Evolutionary conservation across 35 echinoderm and acorn worm species (phyloP).

Genomic region (Eucidaris tribuloides): DNA sequence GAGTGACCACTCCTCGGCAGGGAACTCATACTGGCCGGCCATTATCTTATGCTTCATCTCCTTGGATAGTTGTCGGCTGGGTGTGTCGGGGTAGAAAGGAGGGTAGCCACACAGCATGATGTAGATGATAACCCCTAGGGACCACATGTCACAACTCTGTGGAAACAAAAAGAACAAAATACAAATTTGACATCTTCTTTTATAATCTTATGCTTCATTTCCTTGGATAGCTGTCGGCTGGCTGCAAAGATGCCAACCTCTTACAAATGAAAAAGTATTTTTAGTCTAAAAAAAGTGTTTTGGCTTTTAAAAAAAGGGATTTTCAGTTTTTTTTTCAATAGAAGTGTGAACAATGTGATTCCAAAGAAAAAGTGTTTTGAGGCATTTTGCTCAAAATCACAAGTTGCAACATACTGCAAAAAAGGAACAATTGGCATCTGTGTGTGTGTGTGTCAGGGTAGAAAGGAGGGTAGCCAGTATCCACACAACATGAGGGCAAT

Average conservation of each 20-base stretch:
- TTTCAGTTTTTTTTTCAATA: too few relatives aligned
- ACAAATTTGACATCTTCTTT: too few relatives aligned
- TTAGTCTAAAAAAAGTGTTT: too few relatives aligned
- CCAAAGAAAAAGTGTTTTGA: too few relatives aligned
- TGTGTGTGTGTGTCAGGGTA: conserved; percentile 81
- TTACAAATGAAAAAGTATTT: too few relatives aligned
- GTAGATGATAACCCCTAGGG: conserved; percentile 93
- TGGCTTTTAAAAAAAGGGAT: too few relatives aligned
- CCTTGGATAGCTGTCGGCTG: conserved; percentile 41
- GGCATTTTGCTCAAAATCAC: too few relatives aligned
- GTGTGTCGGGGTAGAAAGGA: conserved; percentile 88
- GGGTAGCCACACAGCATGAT: conserved; percentile 99
- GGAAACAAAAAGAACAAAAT: too few relatives aligned
- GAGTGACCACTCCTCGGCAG: conserved; percentile 72
- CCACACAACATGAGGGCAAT: conserved; percentile 98
- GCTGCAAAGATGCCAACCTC: too few relatives aligned
- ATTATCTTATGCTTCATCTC: conserved; percentile 85
- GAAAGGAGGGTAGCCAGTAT: conserved; percentile 98
- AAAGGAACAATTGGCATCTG: conserved; percentile 31
- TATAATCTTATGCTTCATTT: conserved; percentile 84
- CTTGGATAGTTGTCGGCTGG: conserved; percentile 44
- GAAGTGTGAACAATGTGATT: too few relatives aligned
- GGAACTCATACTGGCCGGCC: conserved; percentile 94
- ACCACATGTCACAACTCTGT: conserved; percentile 99
- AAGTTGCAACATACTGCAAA: too few relatives aligned